Percentiles rank a stretch among this genome's conserved stretches.
Conservation (phyloP, 2,113 vertebrate genomes). For the Pandion haliaetus region DNA sequence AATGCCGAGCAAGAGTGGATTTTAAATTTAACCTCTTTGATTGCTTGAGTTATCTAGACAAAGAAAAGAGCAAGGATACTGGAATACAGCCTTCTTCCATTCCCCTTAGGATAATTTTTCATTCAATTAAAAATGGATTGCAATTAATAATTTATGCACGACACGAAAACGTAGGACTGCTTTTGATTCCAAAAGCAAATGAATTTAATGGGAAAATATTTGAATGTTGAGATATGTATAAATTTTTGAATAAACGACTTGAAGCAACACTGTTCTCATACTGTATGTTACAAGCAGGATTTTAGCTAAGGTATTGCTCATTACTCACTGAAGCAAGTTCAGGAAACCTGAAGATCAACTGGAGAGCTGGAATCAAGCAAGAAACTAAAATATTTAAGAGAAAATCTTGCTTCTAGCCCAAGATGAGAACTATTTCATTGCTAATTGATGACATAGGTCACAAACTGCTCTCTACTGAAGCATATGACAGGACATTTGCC, state of each 20-base stretch:
- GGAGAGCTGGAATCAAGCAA: background rate
- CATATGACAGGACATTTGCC: background rate
- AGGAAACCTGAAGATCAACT: background rate
- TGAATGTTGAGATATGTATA: background rate
- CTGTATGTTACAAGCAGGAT: background rate
- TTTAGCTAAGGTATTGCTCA: background rate
- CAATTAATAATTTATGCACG: background rate
- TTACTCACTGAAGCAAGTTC: fast-evolving
- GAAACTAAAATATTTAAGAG: background rate
- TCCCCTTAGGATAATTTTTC: background rate
- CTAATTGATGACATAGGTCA: background rate
- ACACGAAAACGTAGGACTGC: background rate
- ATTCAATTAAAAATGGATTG: slow-evolving; percentile 18
- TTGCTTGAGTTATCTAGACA: background rate
- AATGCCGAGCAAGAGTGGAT: background rate
- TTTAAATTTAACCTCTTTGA: background rate
- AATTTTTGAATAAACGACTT: background rate
- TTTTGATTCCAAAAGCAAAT: background rate
- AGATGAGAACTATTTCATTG: background rate
- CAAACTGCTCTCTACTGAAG: background rate
- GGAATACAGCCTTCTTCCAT: background rate
- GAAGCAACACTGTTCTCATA: background rate
- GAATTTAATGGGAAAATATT: background rate
- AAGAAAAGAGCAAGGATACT: background rate
- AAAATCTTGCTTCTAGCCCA: background rate